Evolutionary conservation across 35 echinoderm and acorn worm genomes (phyloP), one percentile per base, ranked within the genome.

Genomic region (Lytechinus pictus): DNA sequence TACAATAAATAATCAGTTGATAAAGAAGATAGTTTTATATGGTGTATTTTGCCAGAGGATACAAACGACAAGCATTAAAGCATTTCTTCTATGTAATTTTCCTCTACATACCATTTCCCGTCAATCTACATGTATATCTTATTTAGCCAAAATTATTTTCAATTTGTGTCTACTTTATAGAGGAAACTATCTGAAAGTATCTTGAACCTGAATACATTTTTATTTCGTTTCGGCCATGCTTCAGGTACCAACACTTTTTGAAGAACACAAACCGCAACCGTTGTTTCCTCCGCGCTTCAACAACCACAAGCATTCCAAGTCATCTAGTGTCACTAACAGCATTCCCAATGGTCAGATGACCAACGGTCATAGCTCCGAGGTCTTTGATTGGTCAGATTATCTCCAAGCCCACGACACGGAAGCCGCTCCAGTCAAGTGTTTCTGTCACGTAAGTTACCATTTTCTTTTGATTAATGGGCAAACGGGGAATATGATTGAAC

Each of bases 211-310:
- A 71, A 13, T 12, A 71, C 19, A 24, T 71, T 71, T 44, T 3
- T 71, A 71, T 71, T 16, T 79, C n/a, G 19, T 79, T 79, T 44
- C 4, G 6, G n/a, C n/a, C 94, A 94, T 94, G 5, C 91, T 87
- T 24, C 86, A 99, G 98, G 98, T 99, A 11, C 98, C 98, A 52
- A 99, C 98, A 21, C 56, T 99, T 52, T 99, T 99, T 94, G 97
- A 97, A 96, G 94, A 99, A 28, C 95, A 99, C 96, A 97, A 96
- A 86, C 95, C 98, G 10, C 96, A 96, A 61, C 98, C 97, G 24
- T 87, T 99, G 14, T 99, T 99, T 71, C 97, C 97, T 4, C 95
- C 96, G 86, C 79, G 94, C 27, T 86, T 86, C 24, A 57, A 90
- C 27, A 93, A 93, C n/a, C 52, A 21, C 92, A 93, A 57, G 19